Evolutionary conservation across 2,113 vertebrate genomes (phyloP).

Genomic region (Heteronetta atricapilla): DNA sequence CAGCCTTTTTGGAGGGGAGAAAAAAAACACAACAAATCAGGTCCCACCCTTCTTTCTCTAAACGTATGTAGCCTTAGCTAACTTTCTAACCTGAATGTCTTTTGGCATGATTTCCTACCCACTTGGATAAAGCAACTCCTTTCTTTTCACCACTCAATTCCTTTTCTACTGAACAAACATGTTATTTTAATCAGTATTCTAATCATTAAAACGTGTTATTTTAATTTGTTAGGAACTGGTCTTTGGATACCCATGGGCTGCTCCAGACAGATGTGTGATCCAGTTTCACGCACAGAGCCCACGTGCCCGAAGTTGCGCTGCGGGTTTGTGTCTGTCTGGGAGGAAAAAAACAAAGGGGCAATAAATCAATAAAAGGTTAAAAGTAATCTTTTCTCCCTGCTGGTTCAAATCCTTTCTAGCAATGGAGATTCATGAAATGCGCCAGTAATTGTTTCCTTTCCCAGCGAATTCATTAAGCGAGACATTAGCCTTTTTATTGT

Average conservation of each 20-base stretch:
- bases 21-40: background rate
- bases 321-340: background rate
- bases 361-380: constrained; percentile 55
- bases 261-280: background rate
- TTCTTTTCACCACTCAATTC: accelerated
- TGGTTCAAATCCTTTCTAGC: background rate
- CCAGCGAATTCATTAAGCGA: constrained; percentile 26
- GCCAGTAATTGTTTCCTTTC: constrained; percentile 40
- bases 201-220: background rate
- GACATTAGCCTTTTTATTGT: constrained; percentile 18
- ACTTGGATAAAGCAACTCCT: background rate
- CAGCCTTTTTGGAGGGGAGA: background rate
- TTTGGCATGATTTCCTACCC: background rate
- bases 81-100: background rate
- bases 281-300: accelerated
- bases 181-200: background rate
- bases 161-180: background rate
- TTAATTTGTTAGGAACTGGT: background rate
- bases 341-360: background rate
- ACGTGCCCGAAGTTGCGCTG: background rate
- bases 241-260: background rate
- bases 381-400: constrained; percentile 22
- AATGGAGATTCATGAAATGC: constrained; percentile 26
- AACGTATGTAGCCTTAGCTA: background rate
- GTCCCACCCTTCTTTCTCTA: background rate